Evolutionary conservation across 1,140 invertebrate genomes (phyloP).

Genomic region (Calephelis virginiensis): DNA sequence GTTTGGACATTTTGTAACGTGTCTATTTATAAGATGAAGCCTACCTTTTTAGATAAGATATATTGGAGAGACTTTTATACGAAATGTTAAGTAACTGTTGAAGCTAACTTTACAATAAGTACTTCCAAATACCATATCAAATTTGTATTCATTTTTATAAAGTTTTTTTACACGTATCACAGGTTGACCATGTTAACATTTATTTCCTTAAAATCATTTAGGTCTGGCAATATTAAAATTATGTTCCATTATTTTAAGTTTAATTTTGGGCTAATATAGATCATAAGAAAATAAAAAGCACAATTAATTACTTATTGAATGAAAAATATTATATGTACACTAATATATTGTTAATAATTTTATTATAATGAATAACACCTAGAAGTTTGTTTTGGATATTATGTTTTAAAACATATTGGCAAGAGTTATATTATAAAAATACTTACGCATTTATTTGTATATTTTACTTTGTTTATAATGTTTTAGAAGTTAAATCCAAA

Average conservation of each 20-base stretch:
- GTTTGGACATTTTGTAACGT: slow-evolving; percentile 59
- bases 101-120: slow-evolving; percentile 72
- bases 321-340: slow-evolving; percentile 54
- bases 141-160: slow-evolving; percentile 31
- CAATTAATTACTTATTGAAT: slow-evolving; percentile 71
- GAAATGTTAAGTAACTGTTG: slow-evolving; percentile 74
- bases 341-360: slow-evolving; percentile 78
- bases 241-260: slow-evolving; percentile 50
- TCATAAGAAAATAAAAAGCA: slow-evolving; percentile 68
- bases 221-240: slow-evolving; percentile 51
- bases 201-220: slow-evolving; percentile 31
- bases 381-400: slow-evolving; percentile 48
- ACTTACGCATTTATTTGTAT: slow-evolving; percentile 73
- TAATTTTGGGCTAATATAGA: slow-evolving; percentile 76
- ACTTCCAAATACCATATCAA: slow-evolving; percentile 74
- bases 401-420: slow-evolving; percentile 56
- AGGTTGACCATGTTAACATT: background rate
- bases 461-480: slow-evolving; percentile 75
- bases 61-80: slow-evolving; percentile 77
- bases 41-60: slow-evolving; percentile 76
- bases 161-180: slow-evolving; percentile 18
- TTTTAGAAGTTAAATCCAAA: slow-evolving; percentile 76
- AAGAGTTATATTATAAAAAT: slow-evolving; percentile 58
- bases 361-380: slow-evolving; percentile 61
- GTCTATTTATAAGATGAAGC: slow-evolving; percentile 66